Percentiles rank a stretch among this genome's conserved stretches.
Evolutionary conservation across 2,797 vertebrate genomes (phyloP).

Genomic region (Aphelocoma californica): DNA sequence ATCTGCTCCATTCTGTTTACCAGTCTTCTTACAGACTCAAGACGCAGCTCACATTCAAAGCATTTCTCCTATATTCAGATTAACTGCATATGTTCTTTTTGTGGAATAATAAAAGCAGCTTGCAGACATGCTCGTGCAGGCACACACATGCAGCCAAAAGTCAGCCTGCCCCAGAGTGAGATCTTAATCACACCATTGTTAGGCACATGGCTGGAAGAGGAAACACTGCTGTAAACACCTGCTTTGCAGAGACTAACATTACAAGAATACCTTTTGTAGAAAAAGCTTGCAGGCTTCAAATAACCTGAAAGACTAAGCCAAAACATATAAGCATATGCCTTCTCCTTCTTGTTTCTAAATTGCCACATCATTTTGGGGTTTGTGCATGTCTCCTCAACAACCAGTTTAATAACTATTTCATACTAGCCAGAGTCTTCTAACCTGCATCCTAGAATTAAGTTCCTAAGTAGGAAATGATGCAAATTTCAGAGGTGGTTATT

Average conservation of each 20-base stretch:
- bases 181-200: conserved; percentile 43
- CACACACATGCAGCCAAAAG: conserved; percentile 12
- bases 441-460: not conserved
- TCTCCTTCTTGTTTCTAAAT: not conserved
- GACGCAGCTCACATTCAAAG: not conserved
- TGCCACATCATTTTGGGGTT: not conserved
- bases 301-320: not conserved
- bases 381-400: not conserved
- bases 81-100: not conserved
- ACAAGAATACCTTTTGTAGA: not conserved
- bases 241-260: conserved; percentile 14
- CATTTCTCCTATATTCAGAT: not conserved
- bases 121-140: not conserved
- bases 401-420: not conserved
- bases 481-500: not conserved
- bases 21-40: not conserved
- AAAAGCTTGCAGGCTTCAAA: not conserved
- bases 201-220: not conserved
- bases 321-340: not conserved
- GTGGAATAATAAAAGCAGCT: not conserved
- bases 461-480: not conserved
- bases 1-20: not conserved
- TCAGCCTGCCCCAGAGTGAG: conserved; percentile 31
- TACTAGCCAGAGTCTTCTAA: not conserved
- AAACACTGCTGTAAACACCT: conserved; percentile 43